phyloP scores from a whole-genome alignment of 2,888 invertebrate species.

The Spodoptera picta region DNA sequence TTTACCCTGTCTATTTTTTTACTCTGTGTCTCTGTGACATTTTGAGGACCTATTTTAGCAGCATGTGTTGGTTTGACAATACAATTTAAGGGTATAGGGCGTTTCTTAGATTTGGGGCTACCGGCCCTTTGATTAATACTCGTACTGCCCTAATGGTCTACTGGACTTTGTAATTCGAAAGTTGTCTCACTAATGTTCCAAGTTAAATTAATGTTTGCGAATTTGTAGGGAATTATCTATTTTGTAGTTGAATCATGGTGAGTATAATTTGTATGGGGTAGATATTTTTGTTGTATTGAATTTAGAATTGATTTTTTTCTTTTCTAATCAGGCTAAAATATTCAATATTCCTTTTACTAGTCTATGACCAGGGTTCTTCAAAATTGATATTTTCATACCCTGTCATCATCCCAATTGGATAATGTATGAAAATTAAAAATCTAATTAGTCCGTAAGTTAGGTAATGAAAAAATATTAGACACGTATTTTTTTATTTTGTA shows the following conservation, averaged over 20 bases:
- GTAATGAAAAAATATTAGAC: too few species aligned
- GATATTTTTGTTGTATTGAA: too few species aligned
- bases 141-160: conserved; percentile 69
- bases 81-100: conserved; percentile 75
- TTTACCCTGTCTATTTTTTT: conserved; percentile 2
- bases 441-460: too few species aligned
- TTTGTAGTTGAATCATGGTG: background rate
- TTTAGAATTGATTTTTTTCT: too few species aligned
- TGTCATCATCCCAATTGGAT: too few species aligned
- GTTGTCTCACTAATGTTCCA: conserved; percentile 66
- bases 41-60: conserved; percentile 55
- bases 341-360: too few species aligned
- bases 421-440: too few species aligned
- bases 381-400: too few species aligned
- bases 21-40: conserved; percentile 38
- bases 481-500: too few species aligned
- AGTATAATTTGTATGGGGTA: background rate
- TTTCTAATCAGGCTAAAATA: too few species aligned
- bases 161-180: conserved; percentile 76
- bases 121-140: conserved; percentile 79
- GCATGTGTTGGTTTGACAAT: conserved; percentile 80
- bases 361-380: too few species aligned
- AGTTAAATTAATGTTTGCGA: conserved; percentile 60
- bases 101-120: conserved; percentile 74
- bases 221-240: conserved; percentile 38